phyloP scores from a whole-genome alignment of 2,797 vertebrate genomes.

The Geotrypetes seraphini region DNA sequence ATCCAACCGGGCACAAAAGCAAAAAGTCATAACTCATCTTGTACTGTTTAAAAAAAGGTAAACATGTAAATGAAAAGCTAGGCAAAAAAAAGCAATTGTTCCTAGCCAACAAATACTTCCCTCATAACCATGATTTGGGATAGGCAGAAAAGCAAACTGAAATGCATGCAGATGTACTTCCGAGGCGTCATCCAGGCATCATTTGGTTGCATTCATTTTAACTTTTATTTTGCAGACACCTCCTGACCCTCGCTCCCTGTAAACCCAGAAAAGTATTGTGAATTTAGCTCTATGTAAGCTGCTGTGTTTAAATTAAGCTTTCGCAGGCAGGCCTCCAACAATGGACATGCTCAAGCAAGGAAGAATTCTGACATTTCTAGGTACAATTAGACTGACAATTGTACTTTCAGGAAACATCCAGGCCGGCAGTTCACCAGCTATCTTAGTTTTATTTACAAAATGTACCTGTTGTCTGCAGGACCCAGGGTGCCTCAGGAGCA shows the following conservation, averaged over 20 bases:
- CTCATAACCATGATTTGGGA: constrained; percentile 46
- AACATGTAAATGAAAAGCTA: too few species aligned
- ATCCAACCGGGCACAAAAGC: too few species aligned
- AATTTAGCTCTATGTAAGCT: constrained; percentile 49
- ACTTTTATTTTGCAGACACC: not conserved
- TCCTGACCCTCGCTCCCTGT: too few species aligned
- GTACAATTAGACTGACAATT: constrained; percentile 69
- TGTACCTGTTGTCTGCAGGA: constrained; percentile 36
- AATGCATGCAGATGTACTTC: constrained; percentile 15
- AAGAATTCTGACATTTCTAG: constrained; percentile 61
- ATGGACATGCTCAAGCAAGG: constrained; percentile 56
- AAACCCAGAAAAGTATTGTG: too few species aligned
- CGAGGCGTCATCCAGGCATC: constrained; percentile 25
- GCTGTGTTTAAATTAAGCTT: constrained; percentile 67
- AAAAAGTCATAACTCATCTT: too few species aligned
- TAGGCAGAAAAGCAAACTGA: constrained; percentile 23
- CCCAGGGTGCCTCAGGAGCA: constrained; percentile 16
- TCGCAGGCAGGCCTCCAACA: constrained; percentile 64
- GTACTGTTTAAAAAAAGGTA: too few species aligned
- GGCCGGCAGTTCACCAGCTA: constrained; percentile 53
- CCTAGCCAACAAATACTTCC: too few species aligned
- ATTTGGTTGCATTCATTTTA: constrained; percentile 32
- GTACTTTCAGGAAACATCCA: constrained; percentile 56
- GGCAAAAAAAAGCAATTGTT: too few species aligned
- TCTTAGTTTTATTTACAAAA: constrained; percentile 61